Base-by-base conservation (phyloP, 1,140 invertebrate species). In the Caenorhabditis brenneri region DNA sequence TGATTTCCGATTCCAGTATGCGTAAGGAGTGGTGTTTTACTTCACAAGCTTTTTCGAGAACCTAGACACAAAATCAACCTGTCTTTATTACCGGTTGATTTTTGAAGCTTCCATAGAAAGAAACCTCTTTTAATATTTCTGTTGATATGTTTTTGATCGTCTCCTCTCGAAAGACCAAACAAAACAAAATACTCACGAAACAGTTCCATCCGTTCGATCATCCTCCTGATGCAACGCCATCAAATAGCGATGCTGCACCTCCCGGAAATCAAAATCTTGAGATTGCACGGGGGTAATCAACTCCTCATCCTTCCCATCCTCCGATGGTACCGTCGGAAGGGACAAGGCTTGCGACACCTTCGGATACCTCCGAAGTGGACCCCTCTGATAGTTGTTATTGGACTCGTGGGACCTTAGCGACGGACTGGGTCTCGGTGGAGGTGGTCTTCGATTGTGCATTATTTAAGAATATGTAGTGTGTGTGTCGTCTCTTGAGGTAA, bases 181-280 rank as follows among this genome's bases (percentile, higher is more conserved):
- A 65, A 15, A 19, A 36, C 0, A 65, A 65, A 65, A 65, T 36
- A 74, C 65, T 74, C 65, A 74, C 65, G 65, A 74, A 22, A 55
- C 24, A 55, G 53, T 55, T 6, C 53, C 53, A 55, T 55, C 53
- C 65, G 15, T 31, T n/a, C n/a, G 4, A 33, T 74, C 65, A 33
- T 74, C 27, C 36, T 74, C 65, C 3, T 24, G 2, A 9, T 74
- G 65, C 65, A 74, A 27, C 1, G 65, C 65, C 33, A 74, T 42
- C 65, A 74, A 42, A 74, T 74, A 74, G 42, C 65, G 5, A 74
- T 74, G 65, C 36, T 74, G 65, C 1, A 74, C n/a, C 10, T 74
- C 65, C 3, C 65, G 65, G 10, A 74, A 74, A 42, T 74, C 65
- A 10, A 74, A 74, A 42, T 74, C 65, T 9, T 31, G n/a, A 12